Conservation (phyloP, 2,888 invertebrate genomes). For the Apodemia mormo region DNA sequence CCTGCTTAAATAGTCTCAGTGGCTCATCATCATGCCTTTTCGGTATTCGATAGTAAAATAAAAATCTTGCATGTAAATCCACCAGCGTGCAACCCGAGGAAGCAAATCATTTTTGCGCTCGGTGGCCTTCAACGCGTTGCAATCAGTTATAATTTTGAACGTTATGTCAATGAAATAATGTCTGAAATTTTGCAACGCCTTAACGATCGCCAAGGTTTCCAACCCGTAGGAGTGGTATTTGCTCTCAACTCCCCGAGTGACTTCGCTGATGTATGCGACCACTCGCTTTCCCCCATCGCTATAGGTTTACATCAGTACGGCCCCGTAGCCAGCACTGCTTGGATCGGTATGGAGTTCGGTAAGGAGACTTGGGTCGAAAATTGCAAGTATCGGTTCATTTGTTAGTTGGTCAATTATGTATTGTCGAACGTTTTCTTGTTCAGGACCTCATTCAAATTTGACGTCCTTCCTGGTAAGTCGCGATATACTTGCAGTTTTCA, state of each 20-base stretch:
- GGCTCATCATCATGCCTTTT: constrained; percentile 37
- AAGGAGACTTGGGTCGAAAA: constrained; percentile 22
- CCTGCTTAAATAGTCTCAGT: constrained; percentile 45
- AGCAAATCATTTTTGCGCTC: constrained; percentile 42
- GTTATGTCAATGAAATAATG: constrained; percentile 33
- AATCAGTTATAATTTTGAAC: constrained; percentile 43
- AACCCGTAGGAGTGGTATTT: no score
- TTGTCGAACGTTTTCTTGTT: constrained; percentile 28
- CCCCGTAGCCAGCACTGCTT: not conserved
- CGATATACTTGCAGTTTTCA: constrained; percentile 28
- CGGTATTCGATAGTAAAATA: constrained; percentile 34
- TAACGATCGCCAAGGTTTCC: constrained; percentile 37
- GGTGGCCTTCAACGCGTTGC: constrained; percentile 26
- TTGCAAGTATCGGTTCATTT: constrained; percentile 30
- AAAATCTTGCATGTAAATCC: constrained; percentile 40
- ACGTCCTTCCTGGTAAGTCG: constrained; percentile 26
- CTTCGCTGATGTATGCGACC: no score
- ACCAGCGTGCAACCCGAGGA: constrained; percentile 40
- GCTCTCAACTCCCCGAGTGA: constrained; percentile 29
- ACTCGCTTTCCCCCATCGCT: constrained; percentile 13
- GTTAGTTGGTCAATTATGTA: constrained; percentile 29
- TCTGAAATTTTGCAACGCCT: constrained; percentile 33
- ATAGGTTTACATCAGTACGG: constrained; percentile 25
- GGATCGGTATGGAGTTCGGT: not conserved
- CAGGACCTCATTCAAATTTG: constrained; percentile 27